A percentile compares a stretch with the other conserved stretches of the same genome.
Evolutionary conservation across 2,113 vertebrate genomes (phyloP).

Genomic region (Gracilinanus agilis): DNA sequence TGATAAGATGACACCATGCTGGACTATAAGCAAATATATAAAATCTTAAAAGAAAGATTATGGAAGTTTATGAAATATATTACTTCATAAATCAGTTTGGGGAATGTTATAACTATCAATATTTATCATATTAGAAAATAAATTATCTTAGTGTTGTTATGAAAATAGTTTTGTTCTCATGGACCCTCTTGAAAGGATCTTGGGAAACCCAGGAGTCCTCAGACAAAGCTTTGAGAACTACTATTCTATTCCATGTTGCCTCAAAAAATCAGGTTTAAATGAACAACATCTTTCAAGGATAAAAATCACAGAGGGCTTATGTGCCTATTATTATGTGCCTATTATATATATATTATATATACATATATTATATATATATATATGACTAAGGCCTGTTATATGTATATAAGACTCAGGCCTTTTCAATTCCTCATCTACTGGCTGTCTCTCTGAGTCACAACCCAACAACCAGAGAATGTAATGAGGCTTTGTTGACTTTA

Average conservation of each 20-base stretch:
- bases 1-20: background rate
- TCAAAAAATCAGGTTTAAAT: background rate
- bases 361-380: too few relatives aligned
- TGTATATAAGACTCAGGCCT: background rate
- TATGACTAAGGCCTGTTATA: too few relatives aligned
- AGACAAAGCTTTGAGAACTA: background rate
- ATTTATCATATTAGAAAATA: background rate
- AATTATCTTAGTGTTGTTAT: background rate
- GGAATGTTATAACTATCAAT: too few relatives aligned
- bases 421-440: background rate
- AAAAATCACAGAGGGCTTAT: background rate
- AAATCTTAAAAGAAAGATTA: background rate
- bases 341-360: too few relatives aligned
- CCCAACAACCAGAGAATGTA: background rate
- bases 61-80: background rate
- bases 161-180: background rate
- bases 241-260: background rate
- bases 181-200: background rate
- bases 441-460: background rate
- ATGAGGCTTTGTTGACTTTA: background rate
- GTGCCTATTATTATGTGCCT: too few relatives aligned
- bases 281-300: background rate
- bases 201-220: background rate
- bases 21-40: background rate
- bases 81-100: background rate